These are phyloP conservation scores for Xanthorhoe designata DNA, from an alignment of 2,888 invertebrate genomes.

Conservation along the genomic window DNA sequence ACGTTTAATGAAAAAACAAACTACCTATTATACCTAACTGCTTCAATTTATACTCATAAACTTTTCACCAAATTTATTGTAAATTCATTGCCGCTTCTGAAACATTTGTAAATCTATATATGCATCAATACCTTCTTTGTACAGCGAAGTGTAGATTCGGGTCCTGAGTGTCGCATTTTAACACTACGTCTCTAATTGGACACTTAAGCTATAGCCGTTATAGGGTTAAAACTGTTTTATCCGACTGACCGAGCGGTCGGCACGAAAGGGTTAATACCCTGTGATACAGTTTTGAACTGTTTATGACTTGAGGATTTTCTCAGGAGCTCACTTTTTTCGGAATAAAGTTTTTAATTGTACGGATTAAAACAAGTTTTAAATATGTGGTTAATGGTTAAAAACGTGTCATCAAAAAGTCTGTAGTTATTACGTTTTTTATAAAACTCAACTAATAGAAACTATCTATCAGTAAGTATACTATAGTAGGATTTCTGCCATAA, in stretches of 20 bases:
- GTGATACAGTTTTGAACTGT: conserved; percentile 29
- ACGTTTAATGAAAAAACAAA: too few species aligned
- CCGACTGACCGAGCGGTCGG: conserved; percentile 62
- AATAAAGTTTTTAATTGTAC: background rate
- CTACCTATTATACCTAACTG: too few species aligned
- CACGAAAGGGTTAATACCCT: conserved; percentile 57
- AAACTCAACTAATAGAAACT: too few species aligned
- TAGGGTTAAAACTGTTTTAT: conserved; percentile 78
- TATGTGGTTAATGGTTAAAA: too few species aligned
- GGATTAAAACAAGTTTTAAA: too few species aligned
- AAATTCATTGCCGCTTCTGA: conserved; percentile 45
- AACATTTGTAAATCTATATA: conserved; percentile 48
- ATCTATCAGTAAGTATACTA: too few species aligned
- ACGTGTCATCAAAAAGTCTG: too few species aligned
- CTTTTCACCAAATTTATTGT: too few species aligned
- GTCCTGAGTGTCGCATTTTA: conserved; percentile 81
- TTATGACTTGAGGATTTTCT: conserved; percentile 23
- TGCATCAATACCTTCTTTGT: conserved; percentile 78
- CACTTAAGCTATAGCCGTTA: conserved; percentile 70
- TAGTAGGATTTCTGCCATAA: too few species aligned
- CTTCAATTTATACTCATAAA: too few species aligned
- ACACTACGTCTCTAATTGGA: conserved; percentile 82
- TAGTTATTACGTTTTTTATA: too few species aligned
- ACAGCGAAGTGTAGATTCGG: conserved; percentile 76
- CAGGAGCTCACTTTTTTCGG: conserved; percentile 14